Percentiles rank a stretch among this genome's conserved stretches.
These are phyloP conservation scores for Mesocentrotus franciscanus DNA, from an alignment of 53 echinoderm and acorn worm species.

Conservation along the genomic window DNA sequence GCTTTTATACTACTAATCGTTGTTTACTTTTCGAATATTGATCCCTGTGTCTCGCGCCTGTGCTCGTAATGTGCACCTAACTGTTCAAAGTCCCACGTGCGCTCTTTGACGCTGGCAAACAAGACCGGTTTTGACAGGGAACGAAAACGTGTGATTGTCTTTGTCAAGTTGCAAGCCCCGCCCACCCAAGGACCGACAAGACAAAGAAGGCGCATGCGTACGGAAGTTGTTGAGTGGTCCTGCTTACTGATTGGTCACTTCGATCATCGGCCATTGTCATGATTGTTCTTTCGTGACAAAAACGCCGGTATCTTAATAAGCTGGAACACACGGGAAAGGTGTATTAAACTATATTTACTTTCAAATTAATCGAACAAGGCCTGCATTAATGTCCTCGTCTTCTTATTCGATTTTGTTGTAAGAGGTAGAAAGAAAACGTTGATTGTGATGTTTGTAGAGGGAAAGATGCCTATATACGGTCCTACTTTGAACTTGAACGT, in stretches of 20 bases:
- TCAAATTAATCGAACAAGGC: background rate
- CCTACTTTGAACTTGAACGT: no score
- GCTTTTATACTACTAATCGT: slow-evolving; percentile 60
- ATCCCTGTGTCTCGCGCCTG: slow-evolving; percentile 27
- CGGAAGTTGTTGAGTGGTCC: background rate
- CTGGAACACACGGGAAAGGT: background rate
- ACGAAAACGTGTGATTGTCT: slow-evolving; percentile 10
- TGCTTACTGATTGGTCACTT: background rate
- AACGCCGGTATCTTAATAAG: background rate
- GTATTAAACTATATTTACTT: background rate
- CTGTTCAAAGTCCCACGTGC: slow-evolving; percentile 17
- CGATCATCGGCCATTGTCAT: background rate
- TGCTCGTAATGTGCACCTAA: background rate
- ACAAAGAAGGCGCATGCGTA: slow-evolving; percentile 44
- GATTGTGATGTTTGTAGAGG: background rate
- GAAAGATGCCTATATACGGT: no score
- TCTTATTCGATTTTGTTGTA: no score
- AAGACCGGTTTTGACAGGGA: background rate
- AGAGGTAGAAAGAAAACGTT: background rate
- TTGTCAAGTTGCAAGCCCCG: slow-evolving; percentile 39
- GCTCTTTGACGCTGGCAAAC: background rate
- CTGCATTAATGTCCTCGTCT: background rate
- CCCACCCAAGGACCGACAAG: background rate
- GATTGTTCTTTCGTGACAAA: background rate
- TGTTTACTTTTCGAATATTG: slow-evolving; percentile 62